Evolutionary conservation across 2,888 invertebrate species (phyloP).

Genomic region (Pseudococcus longispinus): DNA sequence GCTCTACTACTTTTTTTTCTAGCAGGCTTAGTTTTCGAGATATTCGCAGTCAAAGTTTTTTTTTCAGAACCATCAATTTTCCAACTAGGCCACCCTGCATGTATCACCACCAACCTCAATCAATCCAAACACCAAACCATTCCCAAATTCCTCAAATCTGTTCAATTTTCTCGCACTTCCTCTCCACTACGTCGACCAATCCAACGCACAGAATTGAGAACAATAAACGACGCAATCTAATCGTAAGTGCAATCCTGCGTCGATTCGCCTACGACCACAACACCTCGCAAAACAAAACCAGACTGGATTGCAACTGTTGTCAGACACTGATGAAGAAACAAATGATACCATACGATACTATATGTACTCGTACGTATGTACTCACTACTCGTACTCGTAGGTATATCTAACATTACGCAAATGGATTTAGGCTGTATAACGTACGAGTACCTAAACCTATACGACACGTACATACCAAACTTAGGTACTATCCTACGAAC

Average conservation of each 20-base stretch:
- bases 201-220: neutral
- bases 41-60: no score
- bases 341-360: neutral
- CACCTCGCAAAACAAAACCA: neutral
- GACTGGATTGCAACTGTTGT: neutral
- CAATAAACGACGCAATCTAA: neutral
- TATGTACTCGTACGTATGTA: no score
- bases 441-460: neutral
- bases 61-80: no score
- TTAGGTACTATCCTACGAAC: neutral
- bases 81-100: no score
- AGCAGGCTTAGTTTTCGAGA: no score
- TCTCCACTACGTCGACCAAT: no score
- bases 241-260: neutral
- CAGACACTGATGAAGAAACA: conserved; percentile 7
- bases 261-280: neutral
- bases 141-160: no score
- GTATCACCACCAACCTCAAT: no score
- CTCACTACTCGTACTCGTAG: no score
- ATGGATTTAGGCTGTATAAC: conserved; percentile 16
- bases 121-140: no score
- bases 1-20: no score
- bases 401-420: conserved; percentile 33
- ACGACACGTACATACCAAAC: neutral
- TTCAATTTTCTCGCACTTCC: no score